Base-by-base conservation (phyloP, 2,888 invertebrate species). In the Drosophila birchii region DNA sequence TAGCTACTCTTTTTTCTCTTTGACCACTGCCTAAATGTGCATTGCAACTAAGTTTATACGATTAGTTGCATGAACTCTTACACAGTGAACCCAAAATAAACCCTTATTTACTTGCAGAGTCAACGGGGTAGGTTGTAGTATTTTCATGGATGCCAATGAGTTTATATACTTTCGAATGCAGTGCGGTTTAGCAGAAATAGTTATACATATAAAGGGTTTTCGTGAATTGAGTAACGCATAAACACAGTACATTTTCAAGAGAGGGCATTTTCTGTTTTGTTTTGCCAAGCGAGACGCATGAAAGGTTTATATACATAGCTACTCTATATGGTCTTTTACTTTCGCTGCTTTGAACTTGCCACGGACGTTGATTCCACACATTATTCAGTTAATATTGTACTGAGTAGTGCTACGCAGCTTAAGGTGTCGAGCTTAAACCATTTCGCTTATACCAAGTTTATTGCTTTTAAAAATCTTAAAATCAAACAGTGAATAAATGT, bases 331-430 rank as follows among this genome's bases (percentile, higher is more conserved):
- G 43, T 66, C 34, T 54, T 53, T 63, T 47, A 51, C 54, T 43
- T 55, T 58, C 18, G 58, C 67, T 66, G 55, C 53, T 66, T 36
- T 69, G 39, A 59, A 55, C 69, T 62, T 81, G 83, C 81, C 66
- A 72, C 86, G 79, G 64, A 49, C 75, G 78, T 64, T 69, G 56
- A 16, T 29, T 49, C 57, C 26, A 34, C 16, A 18, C 26, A n/a
- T 8, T 18, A n/a, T 49, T 68, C 23, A 69, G 57, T 69, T 49
- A 23, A 57, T 29, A 41, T 41, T 57, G 54, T 53, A 78, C 66
- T 20, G 49, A 23, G 29, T 32, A 34, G 16, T 2, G 41, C 5
- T 20, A 16, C 34, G 32, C 64, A 39, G 18, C 66, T 41, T 11
- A 20, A 36, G 18, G 26, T 14, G 8, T 8, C 29, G 38, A 23